Evolutionary conservation across 2,797 vertebrate species (phyloP).

Genomic region (Sandelia bainsii): DNA sequence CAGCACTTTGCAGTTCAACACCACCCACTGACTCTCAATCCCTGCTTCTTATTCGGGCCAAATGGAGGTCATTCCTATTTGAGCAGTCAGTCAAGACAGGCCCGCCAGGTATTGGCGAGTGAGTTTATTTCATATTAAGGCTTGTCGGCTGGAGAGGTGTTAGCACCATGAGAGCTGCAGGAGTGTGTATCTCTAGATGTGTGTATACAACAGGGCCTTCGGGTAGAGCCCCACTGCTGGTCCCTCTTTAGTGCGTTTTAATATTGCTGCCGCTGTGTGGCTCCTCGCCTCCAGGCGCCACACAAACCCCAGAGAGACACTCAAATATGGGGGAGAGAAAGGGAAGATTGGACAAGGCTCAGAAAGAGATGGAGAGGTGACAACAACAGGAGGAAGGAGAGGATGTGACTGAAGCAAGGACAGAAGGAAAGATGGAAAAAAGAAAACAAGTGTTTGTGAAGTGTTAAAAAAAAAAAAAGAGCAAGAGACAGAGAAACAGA

Average conservation of each 20-base stretch:
- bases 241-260: slow-evolving; percentile 81
- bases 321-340: slow-evolving; percentile 24
- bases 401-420: background rate
- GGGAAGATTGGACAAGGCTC: slow-evolving; percentile 15
- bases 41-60: slow-evolving; percentile 72
- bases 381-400: background rate
- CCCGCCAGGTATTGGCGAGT: slow-evolving; percentile 78
- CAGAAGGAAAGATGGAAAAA: background rate
- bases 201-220: slow-evolving; percentile 49
- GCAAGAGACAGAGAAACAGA: slow-evolving; percentile 6
- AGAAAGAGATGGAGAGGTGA: slow-evolving; percentile 25
- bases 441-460: background rate
- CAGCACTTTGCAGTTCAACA: slow-evolving; percentile 66
- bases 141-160: slow-evolving; percentile 70
- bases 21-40: slow-evolving; percentile 67
- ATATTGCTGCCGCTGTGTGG: slow-evolving; percentile 73
- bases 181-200: slow-evolving; percentile 34
- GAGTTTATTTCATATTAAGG: slow-evolving; percentile 80
- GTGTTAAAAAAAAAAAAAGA: background rate
- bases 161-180: slow-evolving; percentile 52
- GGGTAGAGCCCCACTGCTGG: slow-evolving; percentile 65
- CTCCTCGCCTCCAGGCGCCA: slow-evolving; percentile 71
- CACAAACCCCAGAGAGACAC: slow-evolving; percentile 57
- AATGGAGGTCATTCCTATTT: slow-evolving; percentile 80
- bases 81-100: slow-evolving; percentile 79